Conservation (phyloP, 2,113 vertebrate genomes). For the Scytalopus superciliaris region DNA sequence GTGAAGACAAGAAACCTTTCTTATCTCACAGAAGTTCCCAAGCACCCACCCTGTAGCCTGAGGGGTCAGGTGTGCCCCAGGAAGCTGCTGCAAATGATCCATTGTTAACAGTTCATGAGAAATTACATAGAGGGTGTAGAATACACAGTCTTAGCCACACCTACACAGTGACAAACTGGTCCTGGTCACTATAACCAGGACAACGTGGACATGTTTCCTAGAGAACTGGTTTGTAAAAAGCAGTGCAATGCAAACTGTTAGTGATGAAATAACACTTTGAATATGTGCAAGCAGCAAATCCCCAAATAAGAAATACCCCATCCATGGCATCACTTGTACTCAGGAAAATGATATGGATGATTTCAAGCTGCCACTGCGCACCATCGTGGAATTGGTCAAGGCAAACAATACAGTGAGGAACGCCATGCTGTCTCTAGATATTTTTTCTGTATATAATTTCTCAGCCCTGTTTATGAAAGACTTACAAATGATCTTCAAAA, state of each 20-base stretch:
- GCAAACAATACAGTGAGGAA: not conserved
- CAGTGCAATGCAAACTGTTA: not conserved
- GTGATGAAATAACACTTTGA: not conserved
- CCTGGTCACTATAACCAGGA: too few relatives aligned
- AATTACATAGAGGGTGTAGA: too few relatives aligned
- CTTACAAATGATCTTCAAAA: not conserved
- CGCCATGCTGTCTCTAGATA: not conserved
- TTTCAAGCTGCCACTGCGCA: not conserved
- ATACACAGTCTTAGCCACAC: too few relatives aligned
- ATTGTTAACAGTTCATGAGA: too few relatives aligned
- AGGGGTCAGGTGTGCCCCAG: too few relatives aligned
- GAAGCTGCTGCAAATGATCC: too few relatives aligned
- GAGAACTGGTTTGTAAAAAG: not conserved
- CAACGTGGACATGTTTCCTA: accelerated
- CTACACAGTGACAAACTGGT: too few relatives aligned
- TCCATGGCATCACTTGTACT: not conserved
- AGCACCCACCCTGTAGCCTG: too few relatives aligned
- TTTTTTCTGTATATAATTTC: not conserved
- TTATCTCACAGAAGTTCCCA: too few relatives aligned
- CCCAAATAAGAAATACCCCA: not conserved
- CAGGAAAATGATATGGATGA: not conserved
- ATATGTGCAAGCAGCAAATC: not conserved
- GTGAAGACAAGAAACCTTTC: too few relatives aligned
- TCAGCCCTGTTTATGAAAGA: not conserved
- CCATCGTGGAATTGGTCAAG: not conserved